Percentiles rank a stretch among this genome's conserved stretches.
Conservation (phyloP, 2,113 vertebrate species). For the Lepidothrix coronata region DNA sequence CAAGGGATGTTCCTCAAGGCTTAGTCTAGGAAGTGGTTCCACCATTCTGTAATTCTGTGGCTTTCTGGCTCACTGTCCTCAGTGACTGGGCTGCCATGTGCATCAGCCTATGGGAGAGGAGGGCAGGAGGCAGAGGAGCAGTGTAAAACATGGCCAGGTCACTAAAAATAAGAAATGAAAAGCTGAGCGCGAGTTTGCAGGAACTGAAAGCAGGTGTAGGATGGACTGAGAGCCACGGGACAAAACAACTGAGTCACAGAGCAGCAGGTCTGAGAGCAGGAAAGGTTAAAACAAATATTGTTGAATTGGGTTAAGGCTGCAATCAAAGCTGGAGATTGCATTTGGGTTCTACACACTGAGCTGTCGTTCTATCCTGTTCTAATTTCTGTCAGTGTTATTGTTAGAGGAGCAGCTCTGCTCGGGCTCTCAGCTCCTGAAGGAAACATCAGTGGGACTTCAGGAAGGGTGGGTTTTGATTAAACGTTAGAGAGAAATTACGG, state of each 20-base stretch:
- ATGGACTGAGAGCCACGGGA: neutral
- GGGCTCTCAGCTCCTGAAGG: neutral
- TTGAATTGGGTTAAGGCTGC: neutral
- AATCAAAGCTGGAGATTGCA: neutral
- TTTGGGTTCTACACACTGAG: neutral
- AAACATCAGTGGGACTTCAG: neutral
- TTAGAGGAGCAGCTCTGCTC: no score
- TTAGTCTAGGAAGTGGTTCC: neutral
- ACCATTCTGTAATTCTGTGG: neutral
- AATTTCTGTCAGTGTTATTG: neutral
- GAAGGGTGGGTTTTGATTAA: neutral
- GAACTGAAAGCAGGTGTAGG: neutral
- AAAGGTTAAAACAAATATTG: neutral
- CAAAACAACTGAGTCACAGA: neutral
- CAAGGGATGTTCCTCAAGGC: neutral
- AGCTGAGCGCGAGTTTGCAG: neutral
- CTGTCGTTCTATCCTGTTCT: accelerated
- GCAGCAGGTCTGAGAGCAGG: neutral
- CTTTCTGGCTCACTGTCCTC: neutral
- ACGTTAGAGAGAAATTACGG: neutral
- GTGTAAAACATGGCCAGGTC: neutral
- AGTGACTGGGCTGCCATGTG: neutral
- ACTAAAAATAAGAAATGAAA: neutral
- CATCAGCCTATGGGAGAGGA: neutral
- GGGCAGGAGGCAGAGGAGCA: neutral